These are phyloP conservation scores for Diceros bicornis DNA, from an alignment of 2,797 vertebrate species.

Conservation along the genomic window DNA sequence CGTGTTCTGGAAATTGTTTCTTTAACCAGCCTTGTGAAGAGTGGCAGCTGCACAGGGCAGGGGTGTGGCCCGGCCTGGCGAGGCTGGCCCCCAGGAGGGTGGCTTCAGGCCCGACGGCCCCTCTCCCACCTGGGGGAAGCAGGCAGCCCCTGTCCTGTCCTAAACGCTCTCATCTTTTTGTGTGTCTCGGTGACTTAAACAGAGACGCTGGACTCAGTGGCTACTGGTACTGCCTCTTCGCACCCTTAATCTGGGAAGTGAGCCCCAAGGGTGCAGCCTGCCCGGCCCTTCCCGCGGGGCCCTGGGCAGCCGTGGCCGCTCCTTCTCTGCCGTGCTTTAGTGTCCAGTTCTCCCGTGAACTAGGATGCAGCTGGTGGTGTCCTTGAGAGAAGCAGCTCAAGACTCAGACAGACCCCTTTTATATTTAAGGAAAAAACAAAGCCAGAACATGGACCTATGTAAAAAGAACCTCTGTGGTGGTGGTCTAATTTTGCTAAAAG, in stretches of 20 bases:
- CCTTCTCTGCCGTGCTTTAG: conserved; percentile 78
- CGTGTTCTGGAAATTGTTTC: conserved; percentile 2
- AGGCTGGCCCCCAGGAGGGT: not conserved
- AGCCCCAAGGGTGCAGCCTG: conserved; percentile 16
- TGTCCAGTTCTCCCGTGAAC: conserved; percentile 71
- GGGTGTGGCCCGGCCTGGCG: not conserved
- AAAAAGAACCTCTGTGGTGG: conserved; percentile 76
- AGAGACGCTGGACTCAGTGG: conserved; percentile 89
- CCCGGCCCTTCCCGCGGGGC: conserved; percentile 73
- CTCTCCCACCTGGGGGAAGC: not conserved
- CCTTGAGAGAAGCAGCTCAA: not conserved
- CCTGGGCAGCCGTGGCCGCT: conserved; percentile 74
- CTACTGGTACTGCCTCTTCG: conserved; percentile 92
- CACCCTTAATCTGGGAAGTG: conserved; percentile 73
- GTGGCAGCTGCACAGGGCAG: not conserved
- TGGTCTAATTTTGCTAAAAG: conserved; percentile 86
- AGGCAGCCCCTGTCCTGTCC: not conserved
- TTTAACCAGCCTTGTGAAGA: conserved; percentile 44
- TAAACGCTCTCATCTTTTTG: conserved; percentile 86
- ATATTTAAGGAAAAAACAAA: not conserved
- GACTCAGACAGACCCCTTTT: not conserved
- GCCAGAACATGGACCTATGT: conserved; percentile 77
- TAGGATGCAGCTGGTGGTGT: conserved; percentile 81
- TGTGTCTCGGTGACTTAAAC: conserved; percentile 91
- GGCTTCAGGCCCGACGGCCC: not conserved